Evolutionary conservation across 2,113 vertebrate genomes (phyloP), one percentile per base, ranked within the genome.

Genomic region (Narcine bancroftii): DNA sequence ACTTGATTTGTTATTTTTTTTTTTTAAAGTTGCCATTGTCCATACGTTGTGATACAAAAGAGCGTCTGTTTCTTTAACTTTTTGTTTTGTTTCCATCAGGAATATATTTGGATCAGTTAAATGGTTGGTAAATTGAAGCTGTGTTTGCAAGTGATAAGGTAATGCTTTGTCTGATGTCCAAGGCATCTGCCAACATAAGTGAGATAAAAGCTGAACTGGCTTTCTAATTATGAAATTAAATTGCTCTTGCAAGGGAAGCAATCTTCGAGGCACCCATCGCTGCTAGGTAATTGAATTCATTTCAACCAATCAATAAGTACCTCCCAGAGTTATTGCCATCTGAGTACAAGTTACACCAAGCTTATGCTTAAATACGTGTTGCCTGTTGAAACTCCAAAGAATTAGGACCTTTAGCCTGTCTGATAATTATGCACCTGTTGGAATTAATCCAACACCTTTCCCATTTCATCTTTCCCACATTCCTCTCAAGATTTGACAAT

Each of bases 181-280:
- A 92, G 93, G 93, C 93, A 92, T 92, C 92, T 89, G 89, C 92
- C 95, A 94, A 89, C 93, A 93, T 0, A 77, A 17, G 7, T 75
- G 94, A 95, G 93, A 94, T 94, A 94, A 93, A 92, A 76, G 93
- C 93, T 93, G 92, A 69, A 92, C 93, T 91, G 39, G 89, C 93
- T 72, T 95, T 93, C 9, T 92, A 94, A 94, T 92, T 93, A 94
- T 93, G 93, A 93, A 92, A 94, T 93, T 93, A 93, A 94, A 93
- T 0, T 0, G 92, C 92, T 94, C 73, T 77, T 15, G 92, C 83
- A 93, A 92, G 75, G 92, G 92, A 93, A 89, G 85, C 79, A 91
- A 92, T 93, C 93, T 93, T 11, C 19, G 92, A 92, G 94, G 92
- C 85, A 3, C 50, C 92, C 89, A 91, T 45, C 0, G 91, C 92